Conservation (phyloP, 2,797 vertebrate genomes). For the Tarsius wallacei region DNA sequence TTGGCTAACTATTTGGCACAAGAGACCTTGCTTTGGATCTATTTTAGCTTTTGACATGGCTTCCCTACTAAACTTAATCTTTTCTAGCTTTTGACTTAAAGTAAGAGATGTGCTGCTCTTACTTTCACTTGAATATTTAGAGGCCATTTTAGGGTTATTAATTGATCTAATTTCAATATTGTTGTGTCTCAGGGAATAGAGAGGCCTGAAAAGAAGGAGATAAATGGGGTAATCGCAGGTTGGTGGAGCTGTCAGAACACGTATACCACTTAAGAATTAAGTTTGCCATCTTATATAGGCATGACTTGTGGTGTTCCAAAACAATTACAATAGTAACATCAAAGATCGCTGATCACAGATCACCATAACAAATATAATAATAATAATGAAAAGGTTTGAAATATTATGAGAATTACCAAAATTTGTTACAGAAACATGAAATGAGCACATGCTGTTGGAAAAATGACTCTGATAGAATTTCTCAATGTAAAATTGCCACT, state of each 20-base stretch:
- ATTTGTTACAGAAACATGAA: neutral
- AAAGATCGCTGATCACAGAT: neutral
- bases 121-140: neutral
- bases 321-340: neutral
- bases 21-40: neutral
- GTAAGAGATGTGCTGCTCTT: neutral
- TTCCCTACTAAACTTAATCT: neutral
- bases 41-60: neutral
- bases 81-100: neutral
- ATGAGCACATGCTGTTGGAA: neutral
- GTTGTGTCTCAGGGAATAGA: neutral
- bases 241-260: neutral
- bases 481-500: neutral
- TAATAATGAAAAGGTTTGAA: neutral
- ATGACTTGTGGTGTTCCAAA: neutral
- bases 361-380: neutral
- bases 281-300: neutral
- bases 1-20: neutral
- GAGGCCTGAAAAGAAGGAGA: neutral
- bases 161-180: neutral
- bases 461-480: neutral
- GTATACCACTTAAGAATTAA: neutral
- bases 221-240: too few species aligned
- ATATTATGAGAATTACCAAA: neutral
- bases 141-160: neutral